Base-by-base conservation (phyloP, 2,888 invertebrate species). In the Zhengitettix transpicula region DNA sequence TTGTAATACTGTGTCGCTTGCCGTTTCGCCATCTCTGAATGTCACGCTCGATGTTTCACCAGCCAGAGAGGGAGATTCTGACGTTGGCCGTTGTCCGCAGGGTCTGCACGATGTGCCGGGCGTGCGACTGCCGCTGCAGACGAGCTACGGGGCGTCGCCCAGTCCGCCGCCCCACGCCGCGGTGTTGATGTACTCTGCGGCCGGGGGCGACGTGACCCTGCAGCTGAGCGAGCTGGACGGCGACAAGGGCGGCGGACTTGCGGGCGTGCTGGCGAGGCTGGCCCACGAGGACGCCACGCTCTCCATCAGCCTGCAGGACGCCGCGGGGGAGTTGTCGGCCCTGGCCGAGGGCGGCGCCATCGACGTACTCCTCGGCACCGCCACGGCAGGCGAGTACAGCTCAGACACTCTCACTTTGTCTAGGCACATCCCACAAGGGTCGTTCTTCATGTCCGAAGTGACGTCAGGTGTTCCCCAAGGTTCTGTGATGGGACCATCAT, bases 111-210 rank as follows among this genome's bases (percentile, higher is more conserved):
- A 66, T 58, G 66, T 68, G 59, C 67, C 67, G 28, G 68, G 68
- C 3, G 67, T 67, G 54, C 66, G 68, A 58, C 62, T 67, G 55
- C 68, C 68, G 40, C 63, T 67, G 59, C 66, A 66, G 61, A 68
- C 66, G 58, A 64, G 65, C 14, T 12, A n/a, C 52, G 67, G 67
- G 64, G 67, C 66, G 28, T 65, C 66, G n/a, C 62, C 64, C 15
- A 58, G 62, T 56, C 65, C 66, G 9, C 66, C 65, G 42, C 81
- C 83, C 55, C 65, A 65, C 9, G 66, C 65, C 51, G 81, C 83
- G 55, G 82, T 83, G 71, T 79, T 83, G 67, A 83, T 83, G 83
- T 83, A 82, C 76, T 81, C 81, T 71, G 81, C 81, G 62, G 80
- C 82, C 62, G 57, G 81, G 57, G 82, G 81, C 68, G 82, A 82